A percentile compares a stretch with the other conserved stretches of the same genome.
These are phyloP conservation scores for Grapholita molesta DNA, from an alignment of 1,140 invertebrate species.

Conservation along the genomic window DNA sequence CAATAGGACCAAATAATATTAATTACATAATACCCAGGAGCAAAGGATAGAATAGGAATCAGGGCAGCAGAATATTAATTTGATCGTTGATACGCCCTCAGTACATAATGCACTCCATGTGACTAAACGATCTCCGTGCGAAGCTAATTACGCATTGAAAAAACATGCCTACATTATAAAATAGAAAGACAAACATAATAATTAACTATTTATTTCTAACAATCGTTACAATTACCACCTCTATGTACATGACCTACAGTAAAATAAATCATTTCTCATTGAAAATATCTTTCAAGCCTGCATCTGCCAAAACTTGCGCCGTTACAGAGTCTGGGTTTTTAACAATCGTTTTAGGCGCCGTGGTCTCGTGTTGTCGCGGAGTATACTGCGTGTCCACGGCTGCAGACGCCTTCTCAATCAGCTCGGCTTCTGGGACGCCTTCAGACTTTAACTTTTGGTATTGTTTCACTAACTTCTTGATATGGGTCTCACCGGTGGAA, in stretches of 20 bases:
- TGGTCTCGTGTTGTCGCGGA: conserved; percentile 35
- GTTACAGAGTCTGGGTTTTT: conserved; percentile 47
- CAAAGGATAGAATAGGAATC: too few species aligned
- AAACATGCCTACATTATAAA: neutral
- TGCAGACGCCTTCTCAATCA: conserved; percentile 54
- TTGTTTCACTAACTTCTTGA: conserved; percentile 80
- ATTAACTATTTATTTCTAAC: conserved; percentile 5
- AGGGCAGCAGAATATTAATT: too few species aligned
- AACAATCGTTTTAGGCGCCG: conserved; percentile 13
- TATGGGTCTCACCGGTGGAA: conserved; percentile 71
- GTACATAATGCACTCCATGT: too few species aligned
- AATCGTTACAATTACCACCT: neutral
- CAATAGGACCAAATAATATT: too few species aligned
- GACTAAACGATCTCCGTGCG: too few species aligned
- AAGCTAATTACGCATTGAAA: too few species aligned
- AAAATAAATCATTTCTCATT: conserved; percentile 43
- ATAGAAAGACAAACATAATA: neutral
- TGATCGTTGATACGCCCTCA: too few species aligned
- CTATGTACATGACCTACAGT: neutral
- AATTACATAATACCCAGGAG: too few species aligned
- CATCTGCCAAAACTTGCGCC: conserved; percentile 49
- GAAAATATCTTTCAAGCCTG: conserved; percentile 68
- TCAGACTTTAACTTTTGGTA: conserved; percentile 78
- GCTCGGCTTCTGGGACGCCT: conserved; percentile 71
- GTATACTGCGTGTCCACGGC: conserved; percentile 25